phyloP scores from a whole-genome alignment of 2,888 invertebrate species.

The Leuctra nigra region DNA sequence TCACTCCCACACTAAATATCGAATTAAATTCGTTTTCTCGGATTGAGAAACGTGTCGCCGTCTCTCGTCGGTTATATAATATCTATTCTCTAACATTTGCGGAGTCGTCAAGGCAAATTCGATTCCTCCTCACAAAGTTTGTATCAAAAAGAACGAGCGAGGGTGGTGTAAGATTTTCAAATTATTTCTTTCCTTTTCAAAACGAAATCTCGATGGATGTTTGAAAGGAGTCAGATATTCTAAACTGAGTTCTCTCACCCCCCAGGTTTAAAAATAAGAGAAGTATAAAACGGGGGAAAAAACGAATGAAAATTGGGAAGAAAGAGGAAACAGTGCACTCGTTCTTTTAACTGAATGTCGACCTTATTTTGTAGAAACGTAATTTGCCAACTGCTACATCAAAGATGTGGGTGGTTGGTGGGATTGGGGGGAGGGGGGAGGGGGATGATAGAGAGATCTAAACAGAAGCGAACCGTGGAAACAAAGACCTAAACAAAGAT shows the following conservation, averaged over 20 bases:
- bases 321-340: neutral
- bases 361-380: slow-evolving; percentile 19
- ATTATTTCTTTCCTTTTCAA: slow-evolving; percentile 10
- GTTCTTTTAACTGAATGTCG: slow-evolving; percentile 1
- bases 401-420: neutral
- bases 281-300: neutral
- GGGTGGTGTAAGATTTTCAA: neutral
- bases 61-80: no score
- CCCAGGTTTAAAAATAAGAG: neutral
- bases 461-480: slow-evolving; percentile 15
- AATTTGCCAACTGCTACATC: slow-evolving; percentile 22
- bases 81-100: no score
- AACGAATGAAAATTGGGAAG: neutral
- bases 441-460: slow-evolving; percentile 4
- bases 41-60: no score
- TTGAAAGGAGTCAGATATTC: neutral
- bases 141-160: neutral
- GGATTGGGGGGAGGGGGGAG: no score
- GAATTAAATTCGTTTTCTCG: no score
- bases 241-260: neutral
- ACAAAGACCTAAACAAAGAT: slow-evolving; percentile 14
- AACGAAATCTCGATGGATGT: neutral
- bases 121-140: no score
- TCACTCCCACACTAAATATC: no score
- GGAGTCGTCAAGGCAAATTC: no score